Base-by-base conservation (phyloP, 2,113 vertebrate genomes). In the Ceyx melanurus region DNA sequence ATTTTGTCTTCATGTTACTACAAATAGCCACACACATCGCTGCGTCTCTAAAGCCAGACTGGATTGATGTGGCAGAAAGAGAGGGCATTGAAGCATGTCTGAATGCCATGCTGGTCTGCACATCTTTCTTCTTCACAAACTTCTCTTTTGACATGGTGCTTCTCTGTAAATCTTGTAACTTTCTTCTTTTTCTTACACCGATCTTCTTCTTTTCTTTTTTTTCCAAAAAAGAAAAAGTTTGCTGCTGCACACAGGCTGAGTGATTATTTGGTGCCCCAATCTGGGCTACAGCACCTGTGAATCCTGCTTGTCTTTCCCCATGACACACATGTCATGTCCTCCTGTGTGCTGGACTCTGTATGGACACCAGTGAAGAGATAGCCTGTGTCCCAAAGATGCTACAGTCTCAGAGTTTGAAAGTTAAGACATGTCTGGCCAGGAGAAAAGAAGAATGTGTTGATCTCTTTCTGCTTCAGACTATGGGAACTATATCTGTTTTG, bases 1-100 rank as follows among this genome's bases (percentile, higher is more conserved):
- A 28, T 42, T 84, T 31, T 81, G 33, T 54, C 60, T 80, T 51
- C 13, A 3, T 22, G 29, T 45, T 70, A 15, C 50, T 15, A 3
- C 58, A 75, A 66, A 22, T 18, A 91, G 11, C 35, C 64, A 35
- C 2, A 0, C 14, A 17, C 0, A 0, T 31, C 13, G 56, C 78
- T 58, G n/a, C 13, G 21, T 9, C 53, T 70, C n/a, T 61, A 31
- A 54, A 86, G 21, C 26, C 61, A 51, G 31, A 17, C 13, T 88
- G 64, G 15, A 26, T 56, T 64, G 56, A 81, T n/a, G 35, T 54
- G 62, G 5, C 50, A 79, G 54, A 79, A 82, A 5, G 20, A 85
- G 26, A 29, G 7, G 2, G 31, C n/a, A 51, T 4, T 62, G 51
- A 42, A 88, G 43, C 31, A 29, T 29, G 9, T 42, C 56, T 5